phyloP scores from a whole-genome alignment of 2,797 vertebrate genomes.

The Lepilemur ruficaudatus region DNA sequence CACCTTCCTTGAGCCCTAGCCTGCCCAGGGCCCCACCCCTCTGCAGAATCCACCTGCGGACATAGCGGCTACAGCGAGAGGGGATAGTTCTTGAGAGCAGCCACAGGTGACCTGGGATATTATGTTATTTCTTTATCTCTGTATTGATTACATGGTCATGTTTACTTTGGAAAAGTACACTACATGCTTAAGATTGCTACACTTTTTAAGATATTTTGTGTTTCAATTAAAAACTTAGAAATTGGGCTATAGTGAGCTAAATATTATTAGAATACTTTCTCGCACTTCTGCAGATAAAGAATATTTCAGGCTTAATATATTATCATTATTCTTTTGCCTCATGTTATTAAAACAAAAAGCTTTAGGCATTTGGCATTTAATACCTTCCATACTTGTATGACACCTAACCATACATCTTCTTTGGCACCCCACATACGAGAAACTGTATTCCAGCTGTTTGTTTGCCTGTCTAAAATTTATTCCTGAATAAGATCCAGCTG shows the following conservation, averaged over 20 bases:
- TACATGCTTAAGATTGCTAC: no score
- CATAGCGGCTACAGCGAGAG: constrained; percentile 86
- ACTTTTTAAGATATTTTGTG: background rate
- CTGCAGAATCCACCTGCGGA: constrained; percentile 7
- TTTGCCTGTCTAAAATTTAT: background rate
- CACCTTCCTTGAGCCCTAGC: background rate
- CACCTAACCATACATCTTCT: background rate
- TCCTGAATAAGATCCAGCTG: background rate
- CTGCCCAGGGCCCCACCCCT: background rate
- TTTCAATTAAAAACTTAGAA: background rate
- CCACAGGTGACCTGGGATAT: no score
- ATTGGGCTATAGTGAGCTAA: background rate
- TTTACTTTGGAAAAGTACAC: background rate
- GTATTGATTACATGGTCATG: background rate
- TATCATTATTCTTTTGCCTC: background rate
- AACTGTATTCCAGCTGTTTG: background rate
- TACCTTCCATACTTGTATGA: background rate
- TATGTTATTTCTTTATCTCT: background rate
- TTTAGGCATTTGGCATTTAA: background rate
- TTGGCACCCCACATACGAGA: background rate
- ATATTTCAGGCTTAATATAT: background rate
- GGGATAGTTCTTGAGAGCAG: fast-evolving
- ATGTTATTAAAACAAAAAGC: background rate
- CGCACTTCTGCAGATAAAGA: background rate
- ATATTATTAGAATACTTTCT: background rate